These are phyloP conservation scores for Drosophila niveifrons DNA, from an alignment of 2,888 invertebrate species.

Conservation along the genomic window DNA sequence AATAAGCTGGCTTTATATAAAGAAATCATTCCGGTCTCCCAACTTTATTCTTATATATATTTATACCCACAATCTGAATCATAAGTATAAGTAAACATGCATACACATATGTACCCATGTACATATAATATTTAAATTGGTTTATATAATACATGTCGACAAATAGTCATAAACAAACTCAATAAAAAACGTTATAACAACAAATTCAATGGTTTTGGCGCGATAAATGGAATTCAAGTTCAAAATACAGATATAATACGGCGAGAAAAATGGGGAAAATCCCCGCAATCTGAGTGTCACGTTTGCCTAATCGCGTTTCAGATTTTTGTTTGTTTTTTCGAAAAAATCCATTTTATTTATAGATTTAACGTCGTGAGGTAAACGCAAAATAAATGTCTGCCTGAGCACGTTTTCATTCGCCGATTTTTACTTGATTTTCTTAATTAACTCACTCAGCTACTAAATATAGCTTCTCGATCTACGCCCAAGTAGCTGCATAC, in stretches of 20 bases:
- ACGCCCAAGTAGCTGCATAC: conserved; percentile 44
- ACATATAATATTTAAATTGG: background rate
- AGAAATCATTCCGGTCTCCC: conserved; percentile 41
- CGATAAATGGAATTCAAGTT: conserved; percentile 67
- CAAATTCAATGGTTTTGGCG: conserved; percentile 28
- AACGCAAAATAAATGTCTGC: conserved; percentile 33
- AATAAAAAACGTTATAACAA: conserved; percentile 10
- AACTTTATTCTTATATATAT: conserved; percentile 24
- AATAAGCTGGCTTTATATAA: conserved; percentile 50
- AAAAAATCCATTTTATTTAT: conserved; percentile 62
- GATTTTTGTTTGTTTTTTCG: conserved; percentile 33
- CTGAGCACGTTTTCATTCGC: conserved; percentile 74
- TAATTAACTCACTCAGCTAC: conserved; percentile 60
- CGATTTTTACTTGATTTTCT: conserved; percentile 39
- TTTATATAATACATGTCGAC: conserved; percentile 4
- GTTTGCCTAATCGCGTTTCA: conserved; percentile 70
- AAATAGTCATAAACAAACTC: conserved; percentile 17
- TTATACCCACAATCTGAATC: conserved; percentile 16
- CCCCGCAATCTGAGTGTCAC: conserved; percentile 57
- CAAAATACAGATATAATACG: conserved; percentile 48
- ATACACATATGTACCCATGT: background rate
- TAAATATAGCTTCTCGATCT: conserved; percentile 67
- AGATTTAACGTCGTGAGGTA: conserved; percentile 42
- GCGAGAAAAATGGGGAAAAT: conserved; percentile 5
- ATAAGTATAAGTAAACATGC: conserved; percentile 23